phyloP scores from a whole-genome alignment of 2,113 vertebrate genomes.

The Carlito syrichta region DNA sequence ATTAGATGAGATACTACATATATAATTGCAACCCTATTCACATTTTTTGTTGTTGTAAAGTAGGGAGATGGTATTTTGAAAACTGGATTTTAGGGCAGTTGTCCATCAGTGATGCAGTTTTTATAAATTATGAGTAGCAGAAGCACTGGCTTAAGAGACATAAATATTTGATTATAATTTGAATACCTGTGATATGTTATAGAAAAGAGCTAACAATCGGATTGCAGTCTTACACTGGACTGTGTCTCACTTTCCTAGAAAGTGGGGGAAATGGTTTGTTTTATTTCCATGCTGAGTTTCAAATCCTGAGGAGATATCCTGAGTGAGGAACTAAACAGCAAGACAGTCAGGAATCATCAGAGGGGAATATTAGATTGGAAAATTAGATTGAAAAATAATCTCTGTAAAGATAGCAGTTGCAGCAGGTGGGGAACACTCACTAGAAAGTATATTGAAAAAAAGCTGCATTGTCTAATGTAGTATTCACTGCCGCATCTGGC shows the following conservation, averaged over 20 bases:
- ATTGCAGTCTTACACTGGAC: not conserved
- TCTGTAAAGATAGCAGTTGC: conserved; percentile 16
- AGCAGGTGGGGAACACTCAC: conserved; percentile 1
- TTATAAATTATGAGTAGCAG: not conserved
- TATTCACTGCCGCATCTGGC: too few relatives aligned
- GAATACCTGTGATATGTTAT: not conserved
- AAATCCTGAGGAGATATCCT: not conserved
- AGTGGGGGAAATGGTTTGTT: not conserved
- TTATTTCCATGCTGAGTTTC: conserved; percentile 17
- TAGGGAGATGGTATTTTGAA: not conserved
- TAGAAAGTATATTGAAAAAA: conserved; percentile 17
- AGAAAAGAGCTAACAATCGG: not conserved
- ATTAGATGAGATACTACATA: not conserved
- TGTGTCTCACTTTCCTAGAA: not conserved
- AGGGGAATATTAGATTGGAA: not conserved
- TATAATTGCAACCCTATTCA: not conserved
- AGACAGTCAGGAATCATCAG: conserved; percentile 14
- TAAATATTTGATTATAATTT: not conserved
- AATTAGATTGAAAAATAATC: conserved; percentile 54
- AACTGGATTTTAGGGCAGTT: not conserved
- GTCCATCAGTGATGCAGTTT: not conserved
- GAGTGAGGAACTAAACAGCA: conserved; percentile 19
- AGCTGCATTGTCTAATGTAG: conserved; percentile 27
- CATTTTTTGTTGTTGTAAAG: not conserved
- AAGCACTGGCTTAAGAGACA: not conserved